Evolutionary conservation across 2,797 vertebrate genomes (phyloP).

Genomic region (Centropyge bicolor): DNA sequence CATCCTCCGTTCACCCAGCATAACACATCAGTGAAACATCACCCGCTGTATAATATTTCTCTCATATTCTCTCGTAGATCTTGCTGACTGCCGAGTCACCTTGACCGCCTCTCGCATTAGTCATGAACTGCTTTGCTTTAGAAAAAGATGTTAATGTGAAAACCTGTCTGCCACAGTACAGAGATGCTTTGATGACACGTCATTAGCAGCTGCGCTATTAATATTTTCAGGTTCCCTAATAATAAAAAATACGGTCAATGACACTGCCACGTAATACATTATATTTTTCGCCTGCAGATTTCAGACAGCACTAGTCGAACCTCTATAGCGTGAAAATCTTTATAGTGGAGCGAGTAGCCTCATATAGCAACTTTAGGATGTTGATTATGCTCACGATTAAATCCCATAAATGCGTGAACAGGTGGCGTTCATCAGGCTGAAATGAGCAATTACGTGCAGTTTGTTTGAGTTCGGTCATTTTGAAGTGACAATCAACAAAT

Average conservation of each 20-base stretch:
- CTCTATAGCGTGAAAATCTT: no score
- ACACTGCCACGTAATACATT: neutral
- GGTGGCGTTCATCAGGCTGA: neutral
- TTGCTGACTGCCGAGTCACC: neutral
- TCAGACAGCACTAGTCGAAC: neutral
- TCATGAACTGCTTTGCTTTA: neutral
- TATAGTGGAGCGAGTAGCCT: neutral
- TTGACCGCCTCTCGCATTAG: neutral
- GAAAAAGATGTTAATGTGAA: neutral
- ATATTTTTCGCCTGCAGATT: neutral
- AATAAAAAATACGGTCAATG: neutral
- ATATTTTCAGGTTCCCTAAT: neutral
- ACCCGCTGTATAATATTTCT: neutral
- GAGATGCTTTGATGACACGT: neutral
- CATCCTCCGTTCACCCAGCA: neutral
- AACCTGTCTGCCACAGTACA: neutral
- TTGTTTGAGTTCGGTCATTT: neutral
- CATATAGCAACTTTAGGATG: neutral
- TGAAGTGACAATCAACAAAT: neutral
- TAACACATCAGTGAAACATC: neutral
- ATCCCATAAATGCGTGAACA: neutral
- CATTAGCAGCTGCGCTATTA: neutral
- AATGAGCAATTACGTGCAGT: neutral
- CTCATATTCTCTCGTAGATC: neutral
- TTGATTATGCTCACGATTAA: neutral